These are phyloP conservation scores for Apteryx owenii DNA, from an alignment of 2,113 vertebrate genomes.

Conservation along the genomic window DNA sequence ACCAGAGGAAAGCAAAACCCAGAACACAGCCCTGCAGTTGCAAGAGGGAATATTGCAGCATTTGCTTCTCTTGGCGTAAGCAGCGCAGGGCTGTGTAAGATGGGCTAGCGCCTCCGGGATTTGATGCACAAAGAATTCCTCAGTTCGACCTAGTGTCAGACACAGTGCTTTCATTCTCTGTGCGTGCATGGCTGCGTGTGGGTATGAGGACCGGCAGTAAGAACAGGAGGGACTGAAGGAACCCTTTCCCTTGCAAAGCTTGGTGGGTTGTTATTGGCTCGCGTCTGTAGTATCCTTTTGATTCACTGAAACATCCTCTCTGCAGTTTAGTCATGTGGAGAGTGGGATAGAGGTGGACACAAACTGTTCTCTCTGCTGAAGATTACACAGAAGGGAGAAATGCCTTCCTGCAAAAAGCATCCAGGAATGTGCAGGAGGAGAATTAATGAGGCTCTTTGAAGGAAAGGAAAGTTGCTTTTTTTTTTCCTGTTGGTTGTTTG, in stretches of 20 bases:
- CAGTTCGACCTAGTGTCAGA: neutral
- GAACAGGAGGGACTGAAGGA: neutral
- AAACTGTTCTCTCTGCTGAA: conserved; percentile 10
- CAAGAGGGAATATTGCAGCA: neutral
- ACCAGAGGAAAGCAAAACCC: neutral
- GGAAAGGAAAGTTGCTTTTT: neutral
- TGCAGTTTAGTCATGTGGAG: neutral
- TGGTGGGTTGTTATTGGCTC: neutral
- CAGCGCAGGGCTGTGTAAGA: rapidly evolving
- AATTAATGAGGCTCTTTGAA: neutral
- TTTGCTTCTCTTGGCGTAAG: neutral
- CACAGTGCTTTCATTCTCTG: neutral
- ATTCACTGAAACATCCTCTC: neutral
- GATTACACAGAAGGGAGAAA: neutral
- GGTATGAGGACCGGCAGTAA: neutral
- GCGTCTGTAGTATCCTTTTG: rapidly evolving
- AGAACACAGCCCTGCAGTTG: neutral
- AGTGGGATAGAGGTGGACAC: conserved; percentile 1
- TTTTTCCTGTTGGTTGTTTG: neutral
- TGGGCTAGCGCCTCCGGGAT: rapidly evolving
- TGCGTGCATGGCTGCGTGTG: neutral
- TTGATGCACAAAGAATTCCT: neutral
- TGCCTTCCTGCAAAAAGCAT: neutral
- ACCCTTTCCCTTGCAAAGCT: neutral
- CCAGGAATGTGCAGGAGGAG: neutral